Base-by-base conservation (phyloP, 2,113 vertebrate species). In the Hystrix cristata region DNA sequence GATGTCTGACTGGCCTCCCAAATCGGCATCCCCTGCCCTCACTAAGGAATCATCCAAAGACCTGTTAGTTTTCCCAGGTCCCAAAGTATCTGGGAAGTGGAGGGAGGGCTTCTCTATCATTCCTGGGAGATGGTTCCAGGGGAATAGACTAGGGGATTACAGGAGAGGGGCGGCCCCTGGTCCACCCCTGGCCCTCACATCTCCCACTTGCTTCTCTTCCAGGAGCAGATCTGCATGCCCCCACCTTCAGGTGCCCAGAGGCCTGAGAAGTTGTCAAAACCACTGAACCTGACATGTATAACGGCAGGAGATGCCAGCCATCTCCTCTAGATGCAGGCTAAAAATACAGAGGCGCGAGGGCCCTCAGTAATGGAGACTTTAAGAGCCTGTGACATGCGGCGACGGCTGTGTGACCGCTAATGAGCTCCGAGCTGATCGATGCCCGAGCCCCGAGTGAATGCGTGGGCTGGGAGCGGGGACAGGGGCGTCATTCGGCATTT, bases 321-420 rank as follows among this genome's bases (percentile, higher is more conserved):
- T 97, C 95, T 96, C 90, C 72, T 97, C 96, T 94, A 96, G 95
- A 97, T 95, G 92, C 25, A 5, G 82, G 95, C 97, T 98, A 98
- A 98, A 98, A 98, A 97, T 98, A 97, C 74, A 94, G 95, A 96
- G 57, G 59, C 91, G 88, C 14, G 18, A 84, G 95, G 92, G 89
- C 90, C 92, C 80, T 96, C 27, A 16, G 92, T 98, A 98, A 98
- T 98, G 98, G 97, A 98, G 97, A 98, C 96, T 97, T 97, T 98
- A 98, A 98, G 97, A 97, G 97, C 96, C 98, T 98, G 97, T 98
- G 98, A 98, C 98, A 98, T 94, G 94, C 1, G 31, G 96, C 81
- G 25, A 94, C 0, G 92, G 94, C 90, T 95, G 94, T 72, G 81
- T 0, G 2, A 97, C 93, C 34, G 7, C 96, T 98, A 98, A 98